phyloP scores from a whole-genome alignment of 1,140 invertebrate genomes.

The Drosophila sp. region DNA sequence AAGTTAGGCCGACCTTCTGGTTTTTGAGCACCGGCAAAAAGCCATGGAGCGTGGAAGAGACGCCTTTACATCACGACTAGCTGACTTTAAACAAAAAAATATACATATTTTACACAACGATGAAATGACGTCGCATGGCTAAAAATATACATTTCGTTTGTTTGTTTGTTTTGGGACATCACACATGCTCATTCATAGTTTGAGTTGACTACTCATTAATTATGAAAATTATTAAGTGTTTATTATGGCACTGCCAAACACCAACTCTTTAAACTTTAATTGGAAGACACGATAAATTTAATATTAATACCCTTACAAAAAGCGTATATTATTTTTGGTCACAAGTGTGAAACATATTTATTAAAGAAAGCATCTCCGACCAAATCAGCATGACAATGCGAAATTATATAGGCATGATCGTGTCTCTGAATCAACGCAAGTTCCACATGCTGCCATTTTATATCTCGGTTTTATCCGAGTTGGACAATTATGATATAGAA shows the following conservation, averaged over 20 bases:
- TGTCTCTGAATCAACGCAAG: no score
- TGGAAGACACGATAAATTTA: no score
- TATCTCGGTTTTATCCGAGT: no score
- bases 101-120: slow-evolving; percentile 46
- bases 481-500: no score
- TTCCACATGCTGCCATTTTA: no score
- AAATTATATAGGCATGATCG: no score
- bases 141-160: slow-evolving; percentile 58
- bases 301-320: no score
- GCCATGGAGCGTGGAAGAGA: slow-evolving; percentile 1
- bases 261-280: slow-evolving; percentile 13
- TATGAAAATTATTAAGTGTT: slow-evolving; percentile 37
- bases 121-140: slow-evolving; percentile 68
- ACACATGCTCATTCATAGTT: slow-evolving; percentile 34
- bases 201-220: slow-evolving; percentile 48
- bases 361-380: no score
- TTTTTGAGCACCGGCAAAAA: slow-evolving; percentile 36
- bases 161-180: slow-evolving; percentile 59
- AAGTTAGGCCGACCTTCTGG: neutral
- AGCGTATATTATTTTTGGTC: no score
- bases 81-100: slow-evolving; percentile 32
- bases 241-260: slow-evolving; percentile 53
- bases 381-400: no score
- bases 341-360: no score
- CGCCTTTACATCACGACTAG: slow-evolving; percentile 54